Percentiles rank a stretch among this genome's conserved stretches.
Evolutionary conservation across 2,797 vertebrate species (phyloP).

Genomic region (Carcharodon carcharias): DNA sequence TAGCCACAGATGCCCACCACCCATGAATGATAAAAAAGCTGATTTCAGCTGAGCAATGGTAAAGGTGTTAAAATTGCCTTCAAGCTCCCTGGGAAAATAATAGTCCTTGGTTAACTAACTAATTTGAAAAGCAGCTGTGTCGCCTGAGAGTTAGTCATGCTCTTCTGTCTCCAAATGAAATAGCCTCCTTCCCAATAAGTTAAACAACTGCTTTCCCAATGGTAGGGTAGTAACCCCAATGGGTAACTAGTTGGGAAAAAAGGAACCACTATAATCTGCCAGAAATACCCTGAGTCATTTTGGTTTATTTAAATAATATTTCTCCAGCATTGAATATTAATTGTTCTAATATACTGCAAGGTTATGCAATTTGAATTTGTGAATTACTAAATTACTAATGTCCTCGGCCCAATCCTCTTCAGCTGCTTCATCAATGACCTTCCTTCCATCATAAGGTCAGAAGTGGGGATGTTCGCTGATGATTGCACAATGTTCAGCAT

Average conservation of each 20-base stretch:
- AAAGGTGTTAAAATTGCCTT: neutral
- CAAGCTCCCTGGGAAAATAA: neutral
- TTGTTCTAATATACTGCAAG: neutral
- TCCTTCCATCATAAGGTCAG: too few relatives aligned
- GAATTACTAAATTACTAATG: neutral
- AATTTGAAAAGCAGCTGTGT: neutral
- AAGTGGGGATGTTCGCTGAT: too few relatives aligned
- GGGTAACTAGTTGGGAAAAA: neutral
- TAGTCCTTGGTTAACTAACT: neutral
- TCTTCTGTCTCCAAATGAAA: neutral
- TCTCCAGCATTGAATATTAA: neutral
- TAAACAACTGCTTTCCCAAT: neutral
- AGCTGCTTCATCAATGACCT: too few relatives aligned
- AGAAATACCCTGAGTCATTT: neutral
- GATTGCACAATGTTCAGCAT: too few relatives aligned
- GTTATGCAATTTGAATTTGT: neutral
- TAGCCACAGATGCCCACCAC: too few relatives aligned
- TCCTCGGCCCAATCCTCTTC: too few relatives aligned
- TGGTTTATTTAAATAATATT: neutral
- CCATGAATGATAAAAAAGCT: too few relatives aligned
- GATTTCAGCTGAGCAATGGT: neutral
- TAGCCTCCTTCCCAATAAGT: neutral
- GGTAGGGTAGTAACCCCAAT: neutral
- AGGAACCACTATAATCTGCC: neutral
- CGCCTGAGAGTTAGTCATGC: neutral